A percentile compares a stretch with the other conserved stretches of the same genome.
Conservation (phyloP, 1,140 invertebrate genomes). For the Drosophila sechellia region DNA sequence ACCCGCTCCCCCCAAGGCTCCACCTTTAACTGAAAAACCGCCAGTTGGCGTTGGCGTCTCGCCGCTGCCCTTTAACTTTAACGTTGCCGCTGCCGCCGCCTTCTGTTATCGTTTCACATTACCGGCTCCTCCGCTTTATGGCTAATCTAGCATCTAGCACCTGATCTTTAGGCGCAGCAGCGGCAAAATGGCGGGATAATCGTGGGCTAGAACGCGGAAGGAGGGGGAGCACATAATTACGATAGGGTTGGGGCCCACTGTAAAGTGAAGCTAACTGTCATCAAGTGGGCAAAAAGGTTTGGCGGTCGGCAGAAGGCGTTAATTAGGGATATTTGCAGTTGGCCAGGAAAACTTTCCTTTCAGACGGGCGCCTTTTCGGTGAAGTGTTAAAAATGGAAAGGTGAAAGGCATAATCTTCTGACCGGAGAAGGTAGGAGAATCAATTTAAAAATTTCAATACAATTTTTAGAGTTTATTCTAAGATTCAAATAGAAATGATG, state of each 20-base stretch:
- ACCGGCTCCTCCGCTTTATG: conserved; percentile 19
- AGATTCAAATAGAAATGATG: too few species aligned
- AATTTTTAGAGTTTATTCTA: too few species aligned
- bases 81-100: conserved; percentile 48
- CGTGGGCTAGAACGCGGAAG: not conserved
- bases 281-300: conserved; percentile 41
- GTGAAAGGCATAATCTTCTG: conserved; percentile 17
- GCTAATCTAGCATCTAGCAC: conserved; percentile 55
- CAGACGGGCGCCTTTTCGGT: not conserved
- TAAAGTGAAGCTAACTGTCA: conserved; percentile 44
- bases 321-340: conserved; percentile 44
- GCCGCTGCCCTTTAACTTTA: conserved; percentile 73
- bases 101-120: conserved; percentile 43
- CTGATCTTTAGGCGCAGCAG: conserved; percentile 34
- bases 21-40: conserved; percentile 7
- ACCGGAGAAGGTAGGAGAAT: not conserved
- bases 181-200: not conserved
- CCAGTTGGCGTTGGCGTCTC: conserved; percentile 66
- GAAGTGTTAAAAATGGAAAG: conserved; percentile 32
- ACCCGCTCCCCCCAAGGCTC: not conserved
- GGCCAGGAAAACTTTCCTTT: conserved; percentile 18
- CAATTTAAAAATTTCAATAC: too few species aligned
- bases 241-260: not conserved
- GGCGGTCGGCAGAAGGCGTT: conserved; percentile 37
- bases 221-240: conserved; percentile 23